Evolutionary conservation across 2,888 invertebrate genomes (phyloP).

Genomic region (Tetragonisca angustula): DNA sequence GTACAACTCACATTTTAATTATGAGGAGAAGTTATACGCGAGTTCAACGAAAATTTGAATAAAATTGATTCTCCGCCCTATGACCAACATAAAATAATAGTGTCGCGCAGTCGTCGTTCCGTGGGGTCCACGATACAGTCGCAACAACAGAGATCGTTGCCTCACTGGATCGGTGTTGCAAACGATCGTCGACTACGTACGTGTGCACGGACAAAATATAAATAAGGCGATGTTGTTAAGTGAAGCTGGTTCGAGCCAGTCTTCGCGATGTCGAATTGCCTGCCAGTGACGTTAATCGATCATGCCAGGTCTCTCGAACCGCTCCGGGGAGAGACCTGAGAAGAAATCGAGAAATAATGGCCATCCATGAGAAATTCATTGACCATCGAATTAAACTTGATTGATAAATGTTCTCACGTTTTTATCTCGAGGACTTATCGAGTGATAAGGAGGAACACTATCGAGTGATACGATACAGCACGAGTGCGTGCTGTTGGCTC

Average conservation of each 20-base stretch:
- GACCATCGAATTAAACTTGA: neutral
- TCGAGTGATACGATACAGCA: neutral
- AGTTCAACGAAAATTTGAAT: no score
- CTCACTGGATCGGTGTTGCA: slow-evolving; percentile 29
- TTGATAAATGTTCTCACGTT: neutral
- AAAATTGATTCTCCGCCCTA: no score
- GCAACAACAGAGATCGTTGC: slow-evolving; percentile 24
- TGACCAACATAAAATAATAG: slow-evolving; percentile 6
- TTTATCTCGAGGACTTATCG: neutral
- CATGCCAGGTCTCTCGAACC: slow-evolving; percentile 44
- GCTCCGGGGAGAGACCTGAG: slow-evolving; percentile 20
- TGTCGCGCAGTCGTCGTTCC: slow-evolving; percentile 11
- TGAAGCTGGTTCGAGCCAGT: slow-evolving; percentile 67
- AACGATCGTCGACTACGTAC: slow-evolving; percentile 38
- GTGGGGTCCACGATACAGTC: neutral
- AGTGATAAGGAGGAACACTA: neutral
- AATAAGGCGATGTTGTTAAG: slow-evolving; percentile 44
- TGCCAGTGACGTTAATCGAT: slow-evolving; percentile 64
- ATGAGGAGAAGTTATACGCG: no score
- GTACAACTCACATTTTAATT: no score
- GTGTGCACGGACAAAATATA: slow-evolving; percentile 42
- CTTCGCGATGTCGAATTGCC: slow-evolving; percentile 52
- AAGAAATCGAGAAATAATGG: slow-evolving; percentile 8
- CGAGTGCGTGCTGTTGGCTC: no score
- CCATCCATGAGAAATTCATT: neutral